Percentiles rank a stretch among this genome's conserved stretches.
Conservation (phyloP, 2,113 vertebrate species). For the Ictalurus punctatus region DNA sequence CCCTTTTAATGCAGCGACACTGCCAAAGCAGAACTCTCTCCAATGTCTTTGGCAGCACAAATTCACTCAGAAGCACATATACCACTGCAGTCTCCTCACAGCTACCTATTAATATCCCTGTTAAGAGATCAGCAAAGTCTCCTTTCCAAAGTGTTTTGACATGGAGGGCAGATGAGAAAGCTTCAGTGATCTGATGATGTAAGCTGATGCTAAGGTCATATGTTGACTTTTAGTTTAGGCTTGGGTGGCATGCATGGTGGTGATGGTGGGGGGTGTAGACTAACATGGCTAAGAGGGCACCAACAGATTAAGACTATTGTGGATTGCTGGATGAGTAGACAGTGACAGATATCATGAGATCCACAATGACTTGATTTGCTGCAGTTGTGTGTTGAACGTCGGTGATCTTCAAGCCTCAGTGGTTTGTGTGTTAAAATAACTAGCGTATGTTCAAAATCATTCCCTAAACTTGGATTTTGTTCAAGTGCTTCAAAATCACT, state of each 20-base stretch:
- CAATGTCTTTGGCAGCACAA: not conserved
- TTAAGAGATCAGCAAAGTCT: constrained; percentile 19
- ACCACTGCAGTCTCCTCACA: constrained; percentile 17
- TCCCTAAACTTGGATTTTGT: not conserved
- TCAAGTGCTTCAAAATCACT: not conserved
- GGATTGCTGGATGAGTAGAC: not conserved
- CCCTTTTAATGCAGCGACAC: constrained; percentile 10
- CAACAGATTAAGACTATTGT: not conserved
- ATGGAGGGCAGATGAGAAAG: not conserved
- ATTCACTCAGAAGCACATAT: not conserved
- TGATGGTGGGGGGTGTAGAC: not conserved
- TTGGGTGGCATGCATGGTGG: not conserved
- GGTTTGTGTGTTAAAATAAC: not conserved
- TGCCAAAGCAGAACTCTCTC: constrained; percentile 7
- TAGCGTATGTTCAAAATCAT: not conserved
- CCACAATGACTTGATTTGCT: not conserved
- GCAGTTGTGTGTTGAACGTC: not conserved
- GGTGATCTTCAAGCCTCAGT: not conserved
- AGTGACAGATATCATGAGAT: not conserved
- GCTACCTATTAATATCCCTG: constrained; percentile 37
- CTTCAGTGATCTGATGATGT: not conserved
- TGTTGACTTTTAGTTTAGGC: not conserved
- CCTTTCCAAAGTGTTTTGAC: constrained; percentile 1
- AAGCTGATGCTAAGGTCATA: constrained; percentile 29
- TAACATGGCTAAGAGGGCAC: not conserved